phyloP scores from a whole-genome alignment of 23 tunicate species.

The Halocynthia aurantium region DNA sequence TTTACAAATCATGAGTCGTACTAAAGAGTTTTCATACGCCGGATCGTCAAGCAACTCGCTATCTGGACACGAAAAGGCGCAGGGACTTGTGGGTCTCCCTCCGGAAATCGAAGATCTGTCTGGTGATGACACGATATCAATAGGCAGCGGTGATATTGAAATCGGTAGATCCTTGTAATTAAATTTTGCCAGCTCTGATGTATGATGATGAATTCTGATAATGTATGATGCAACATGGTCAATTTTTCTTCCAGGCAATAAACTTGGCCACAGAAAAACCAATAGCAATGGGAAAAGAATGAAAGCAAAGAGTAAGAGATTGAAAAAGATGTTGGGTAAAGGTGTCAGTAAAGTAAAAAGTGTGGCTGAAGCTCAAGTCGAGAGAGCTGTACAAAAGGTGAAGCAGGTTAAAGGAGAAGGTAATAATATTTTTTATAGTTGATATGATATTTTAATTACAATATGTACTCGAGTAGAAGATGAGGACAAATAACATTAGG shows the following conservation, averaged over 20 bases:
- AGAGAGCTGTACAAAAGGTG: conserved; percentile 78
- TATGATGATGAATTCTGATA: not conserved
- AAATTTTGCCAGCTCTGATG: not conserved
- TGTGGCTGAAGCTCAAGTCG: conserved; percentile 64
- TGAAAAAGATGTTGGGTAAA: conserved; percentile 68
- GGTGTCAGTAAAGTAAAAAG: conserved; percentile 49
- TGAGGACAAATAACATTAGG: no score
- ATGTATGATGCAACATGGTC: no score
- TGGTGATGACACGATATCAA: conserved; percentile 56
- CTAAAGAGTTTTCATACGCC: conserved; percentile 82
- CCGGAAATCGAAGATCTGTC: conserved; percentile 8
- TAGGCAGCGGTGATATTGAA: conserved; percentile 78
- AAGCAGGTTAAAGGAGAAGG: conserved; percentile 60
- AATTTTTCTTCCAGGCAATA: conserved; percentile 29
- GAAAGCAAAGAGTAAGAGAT: conserved; percentile 49
- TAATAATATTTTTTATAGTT: not conserved
- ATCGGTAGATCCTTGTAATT: conserved; percentile 43
- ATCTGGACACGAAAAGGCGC: conserved; percentile 15
- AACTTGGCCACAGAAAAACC: no score
- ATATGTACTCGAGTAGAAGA: no score
- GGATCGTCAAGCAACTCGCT: conserved; percentile 5
- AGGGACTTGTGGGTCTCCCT: not conserved
- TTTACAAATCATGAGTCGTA: conserved; percentile 89
- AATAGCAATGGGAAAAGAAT: conserved; percentile 21
- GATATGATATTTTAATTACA: no score